phyloP scores from a whole-genome alignment of 2,888 invertebrate species.

The Trisateles emortualis region DNA sequence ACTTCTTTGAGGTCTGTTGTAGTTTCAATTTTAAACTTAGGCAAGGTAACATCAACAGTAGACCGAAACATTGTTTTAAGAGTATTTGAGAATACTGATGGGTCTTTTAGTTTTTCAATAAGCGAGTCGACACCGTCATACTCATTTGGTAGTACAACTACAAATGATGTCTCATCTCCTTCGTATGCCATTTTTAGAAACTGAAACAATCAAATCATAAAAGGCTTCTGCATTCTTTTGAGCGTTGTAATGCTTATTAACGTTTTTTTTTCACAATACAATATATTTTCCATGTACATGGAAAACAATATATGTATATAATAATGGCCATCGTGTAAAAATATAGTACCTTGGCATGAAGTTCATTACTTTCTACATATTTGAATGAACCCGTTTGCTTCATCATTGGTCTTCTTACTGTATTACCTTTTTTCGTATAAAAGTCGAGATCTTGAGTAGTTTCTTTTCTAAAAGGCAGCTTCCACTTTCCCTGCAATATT shows the following conservation, averaged over 20 bases:
- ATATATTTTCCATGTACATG: no score
- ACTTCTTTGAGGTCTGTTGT: conserved; percentile 87
- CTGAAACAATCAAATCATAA: conserved; percentile 52
- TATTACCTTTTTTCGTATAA: conserved; percentile 82
- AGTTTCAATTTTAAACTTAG: conserved; percentile 93
- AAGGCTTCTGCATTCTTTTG: no score
- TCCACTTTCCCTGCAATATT: conserved; percentile 88
- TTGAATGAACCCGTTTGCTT: conserved; percentile 77
- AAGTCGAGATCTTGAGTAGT: conserved; percentile 88
- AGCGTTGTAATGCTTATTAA: no score
- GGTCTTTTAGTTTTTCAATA: conserved; percentile 86
- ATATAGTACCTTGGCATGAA: conserved; percentile 72
- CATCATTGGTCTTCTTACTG: conserved; percentile 90
- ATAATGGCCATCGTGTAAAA: no score
- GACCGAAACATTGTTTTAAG: conserved; percentile 62
- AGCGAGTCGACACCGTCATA: conserved; percentile 88
- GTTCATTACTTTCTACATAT: conserved; percentile 65
- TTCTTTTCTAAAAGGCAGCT: conserved; percentile 85
- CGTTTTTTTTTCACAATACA: no score
- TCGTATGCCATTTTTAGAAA: conserved; percentile 91
- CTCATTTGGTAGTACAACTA: conserved; percentile 91
- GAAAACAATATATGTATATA: no score
- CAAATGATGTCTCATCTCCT: conserved; percentile 89
- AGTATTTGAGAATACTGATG: conserved; percentile 74
- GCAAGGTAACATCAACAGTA: conserved; percentile 89